Evolutionary conservation across 1,140 invertebrate species (phyloP).

Genomic region (Lasaia peninsularis): DNA sequence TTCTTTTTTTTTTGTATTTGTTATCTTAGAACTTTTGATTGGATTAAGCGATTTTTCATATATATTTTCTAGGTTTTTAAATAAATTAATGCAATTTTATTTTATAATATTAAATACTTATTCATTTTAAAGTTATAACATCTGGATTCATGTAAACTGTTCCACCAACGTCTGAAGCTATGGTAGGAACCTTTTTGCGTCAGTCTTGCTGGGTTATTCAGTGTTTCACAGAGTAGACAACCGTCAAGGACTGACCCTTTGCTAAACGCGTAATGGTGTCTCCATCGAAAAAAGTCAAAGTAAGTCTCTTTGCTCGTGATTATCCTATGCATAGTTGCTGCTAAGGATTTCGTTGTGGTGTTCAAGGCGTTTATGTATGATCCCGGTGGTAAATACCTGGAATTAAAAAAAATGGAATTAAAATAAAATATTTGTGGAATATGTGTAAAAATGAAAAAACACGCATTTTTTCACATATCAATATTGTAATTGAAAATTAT

Average conservation of each 20-base stretch:
- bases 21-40: too few species aligned
- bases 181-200: conserved; percentile 19
- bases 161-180: conserved; percentile 50
- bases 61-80: not conserved
- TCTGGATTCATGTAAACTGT: conserved; percentile 28
- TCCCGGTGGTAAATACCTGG: conserved; percentile 44
- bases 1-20: too few species aligned
- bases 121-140: conserved; percentile 21
- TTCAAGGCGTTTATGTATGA: conserved; percentile 42
- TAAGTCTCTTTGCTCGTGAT: conserved; percentile 38
- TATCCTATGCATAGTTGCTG: conserved; percentile 33
- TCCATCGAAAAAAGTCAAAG: conserved; percentile 49
- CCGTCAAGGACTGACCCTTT: conserved; percentile 29
- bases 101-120: conserved; percentile 5
- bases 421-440: too few species aligned
- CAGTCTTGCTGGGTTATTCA: conserved; percentile 38
- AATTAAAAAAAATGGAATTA: not conserved
- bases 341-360: conserved; percentile 24
- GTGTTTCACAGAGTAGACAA: conserved; percentile 36
- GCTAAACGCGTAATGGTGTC: conserved; percentile 44
- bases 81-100: not conserved
- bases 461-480: too few species aligned
- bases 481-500: too few species aligned
- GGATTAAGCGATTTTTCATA: too few species aligned
- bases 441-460: too few species aligned